A percentile compares a stretch with the other conserved stretches of the same genome.
Conservation (phyloP, 2,113 vertebrate genomes). For the Fulmarus glacialis region DNA sequence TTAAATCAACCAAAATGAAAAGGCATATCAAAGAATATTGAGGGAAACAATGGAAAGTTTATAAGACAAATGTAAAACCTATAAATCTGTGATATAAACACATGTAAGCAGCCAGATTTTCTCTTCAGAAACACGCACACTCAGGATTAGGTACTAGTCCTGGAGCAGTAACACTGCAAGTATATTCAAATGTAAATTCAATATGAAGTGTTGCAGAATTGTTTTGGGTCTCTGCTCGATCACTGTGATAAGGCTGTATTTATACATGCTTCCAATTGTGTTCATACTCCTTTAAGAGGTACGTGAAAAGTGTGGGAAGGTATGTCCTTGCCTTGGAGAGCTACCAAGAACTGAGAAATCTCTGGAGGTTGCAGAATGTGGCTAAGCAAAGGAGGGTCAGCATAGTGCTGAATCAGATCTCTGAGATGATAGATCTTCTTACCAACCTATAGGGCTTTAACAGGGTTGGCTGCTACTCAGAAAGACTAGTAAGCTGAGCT, state of each 20-base stretch:
- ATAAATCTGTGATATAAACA: not conserved
- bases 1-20: not conserved
- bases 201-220: not conserved
- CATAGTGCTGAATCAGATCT: not conserved
- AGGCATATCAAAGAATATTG: not conserved
- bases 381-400: not conserved
- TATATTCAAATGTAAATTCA: not conserved
- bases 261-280: fast-evolving
- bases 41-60: not conserved
- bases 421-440: not conserved
- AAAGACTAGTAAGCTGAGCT: not conserved
- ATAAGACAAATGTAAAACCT: not conserved
- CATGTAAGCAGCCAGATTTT: not conserved
- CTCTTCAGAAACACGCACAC: not conserved
- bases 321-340: not conserved
- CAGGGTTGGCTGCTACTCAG: not conserved
- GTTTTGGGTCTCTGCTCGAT: not conserved
- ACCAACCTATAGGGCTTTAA: not conserved
- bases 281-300: not conserved
- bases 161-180: not conserved
- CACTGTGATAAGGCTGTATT: not conserved
- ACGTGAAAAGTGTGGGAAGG: not conserved
- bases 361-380: not conserved
- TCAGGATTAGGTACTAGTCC: not conserved
- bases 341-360: not conserved